A percentile compares a stretch with the other conserved stretches of the same genome.
Evolutionary conservation across 2,113 vertebrate genomes (phyloP).

Genomic region (Eptatretus burgeri): DNA sequence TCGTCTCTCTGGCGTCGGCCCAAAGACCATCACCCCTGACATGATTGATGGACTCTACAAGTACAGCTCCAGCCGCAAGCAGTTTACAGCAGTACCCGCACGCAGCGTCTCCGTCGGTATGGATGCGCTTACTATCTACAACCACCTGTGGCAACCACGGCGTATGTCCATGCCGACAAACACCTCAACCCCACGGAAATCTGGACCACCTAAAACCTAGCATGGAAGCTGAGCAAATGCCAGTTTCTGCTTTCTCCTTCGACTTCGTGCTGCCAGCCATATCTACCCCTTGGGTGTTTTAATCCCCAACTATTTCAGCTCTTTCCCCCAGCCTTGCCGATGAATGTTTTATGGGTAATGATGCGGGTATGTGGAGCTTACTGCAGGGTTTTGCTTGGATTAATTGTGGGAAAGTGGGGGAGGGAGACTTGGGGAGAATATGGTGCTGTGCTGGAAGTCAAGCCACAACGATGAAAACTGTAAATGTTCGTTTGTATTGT

Average conservation of each 20-base stretch:
- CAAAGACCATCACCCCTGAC: constrained; percentile 22
- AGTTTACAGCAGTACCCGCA: constrained; percentile 56
- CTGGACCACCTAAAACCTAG: too few species aligned
- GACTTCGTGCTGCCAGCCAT: neutral
- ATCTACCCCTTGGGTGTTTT: neutral
- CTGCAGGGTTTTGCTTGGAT: too few species aligned
- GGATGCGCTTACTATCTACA: constrained; percentile 60
- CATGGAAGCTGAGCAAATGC: too few species aligned
- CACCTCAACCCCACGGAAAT: constrained; percentile 34
- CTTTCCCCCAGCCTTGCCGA: neutral
- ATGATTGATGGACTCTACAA: constrained; percentile 69
- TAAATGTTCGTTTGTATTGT: too few species aligned
- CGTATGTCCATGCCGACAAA: constrained; percentile 49
- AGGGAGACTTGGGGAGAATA: too few species aligned
- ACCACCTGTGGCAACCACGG: constrained; percentile 48
- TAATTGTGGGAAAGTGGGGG: too few species aligned
- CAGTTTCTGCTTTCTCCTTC: neutral
- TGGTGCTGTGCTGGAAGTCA: too few species aligned
- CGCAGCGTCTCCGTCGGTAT: constrained; percentile 82
- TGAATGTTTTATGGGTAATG: too few species aligned
- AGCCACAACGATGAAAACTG: too few species aligned
- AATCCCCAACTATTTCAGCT: neutral
- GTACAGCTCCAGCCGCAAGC: constrained; percentile 68
- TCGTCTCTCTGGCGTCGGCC: constrained; percentile 38
- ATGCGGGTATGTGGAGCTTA: too few species aligned